Conservation (phyloP, 2,888 invertebrate species). For the Caradrina kadenii region DNA sequence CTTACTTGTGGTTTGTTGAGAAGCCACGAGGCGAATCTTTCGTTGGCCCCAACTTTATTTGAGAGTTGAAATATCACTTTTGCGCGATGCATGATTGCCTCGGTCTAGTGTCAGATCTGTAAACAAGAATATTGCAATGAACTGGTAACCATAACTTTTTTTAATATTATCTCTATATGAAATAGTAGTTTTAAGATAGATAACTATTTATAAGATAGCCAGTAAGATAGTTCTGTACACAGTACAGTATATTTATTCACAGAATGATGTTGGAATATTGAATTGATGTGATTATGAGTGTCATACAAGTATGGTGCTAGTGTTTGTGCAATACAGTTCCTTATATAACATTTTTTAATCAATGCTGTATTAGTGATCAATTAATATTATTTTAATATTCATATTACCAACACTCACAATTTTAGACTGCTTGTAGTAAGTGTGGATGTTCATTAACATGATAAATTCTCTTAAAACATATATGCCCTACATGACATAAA, state of each 20-base stretch:
- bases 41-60: conserved; percentile 91
- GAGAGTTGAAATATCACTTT: conserved; percentile 93
- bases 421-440: not conserved
- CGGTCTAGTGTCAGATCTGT: conserved; percentile 77
- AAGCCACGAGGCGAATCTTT: conserved; percentile 95
- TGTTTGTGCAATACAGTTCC: not conserved
- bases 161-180: not conserved
- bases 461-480: conserved; percentile 13
- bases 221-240: not conserved
- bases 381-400: not conserved
- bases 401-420: not conserved
- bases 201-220: not conserved
- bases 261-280: not conserved
- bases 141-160: not conserved
- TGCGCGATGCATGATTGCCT: conserved; percentile 94
- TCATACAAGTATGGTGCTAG: not conserved
- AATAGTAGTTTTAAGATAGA: conserved; percentile 4
- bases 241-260: not conserved
- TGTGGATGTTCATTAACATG: not conserved
- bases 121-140: conserved; percentile 58
- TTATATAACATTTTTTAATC: too few relatives aligned
- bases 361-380: not conserved
- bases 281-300: not conserved
- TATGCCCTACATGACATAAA: conserved; percentile 15
- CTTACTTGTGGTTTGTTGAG: conserved; percentile 91